These are phyloP conservation scores for Plutomurus gul DNA, from an alignment of 1,140 invertebrate species.

Conservation along the genomic window DNA sequence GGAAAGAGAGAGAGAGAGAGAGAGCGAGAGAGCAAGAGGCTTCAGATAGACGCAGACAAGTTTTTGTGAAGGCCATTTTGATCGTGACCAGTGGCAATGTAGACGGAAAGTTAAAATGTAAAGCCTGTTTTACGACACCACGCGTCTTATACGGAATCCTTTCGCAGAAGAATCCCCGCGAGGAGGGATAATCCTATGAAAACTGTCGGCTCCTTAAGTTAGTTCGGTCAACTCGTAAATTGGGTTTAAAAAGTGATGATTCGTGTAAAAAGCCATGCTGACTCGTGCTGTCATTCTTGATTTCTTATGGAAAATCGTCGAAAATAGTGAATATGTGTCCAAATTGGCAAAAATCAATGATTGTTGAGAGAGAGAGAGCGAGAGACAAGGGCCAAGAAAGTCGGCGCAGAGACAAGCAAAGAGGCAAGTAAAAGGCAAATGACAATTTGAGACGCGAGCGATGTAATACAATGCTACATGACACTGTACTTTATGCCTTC, in stretches of 20 bases:
- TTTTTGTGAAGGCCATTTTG: background rate
- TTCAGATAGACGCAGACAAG: too few species aligned
- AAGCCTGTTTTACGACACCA: conserved; percentile 28
- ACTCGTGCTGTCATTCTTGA: conserved; percentile 38
- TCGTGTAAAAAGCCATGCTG: conserved; percentile 32
- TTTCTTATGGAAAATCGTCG: conserved; percentile 21
- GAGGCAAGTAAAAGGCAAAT: background rate
- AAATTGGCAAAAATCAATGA: conserved; percentile 39
- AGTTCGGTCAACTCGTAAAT: conserved; percentile 33
- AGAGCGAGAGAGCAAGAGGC: too few species aligned
- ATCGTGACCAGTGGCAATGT: conserved; percentile 6
- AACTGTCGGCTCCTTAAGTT: conserved; percentile 23
- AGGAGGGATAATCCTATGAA: conserved; percentile 32
- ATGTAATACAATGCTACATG: background rate
- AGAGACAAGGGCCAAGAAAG: background rate
- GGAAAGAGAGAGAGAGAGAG: too few species aligned
- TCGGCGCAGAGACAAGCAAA: background rate
- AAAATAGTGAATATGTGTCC: background rate
- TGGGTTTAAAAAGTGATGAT: conserved; percentile 38
- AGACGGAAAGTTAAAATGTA: conserved; percentile 23
- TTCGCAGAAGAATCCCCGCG: conserved; percentile 15
- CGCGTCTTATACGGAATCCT: conserved; percentile 1
- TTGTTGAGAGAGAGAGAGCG: background rate
- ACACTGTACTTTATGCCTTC: background rate
- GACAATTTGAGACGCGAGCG: background rate